Percentiles rank a stretch among this genome's conserved stretches.
phyloP scores from a whole-genome alignment of 64 coral and sea anemone genomes.

The Dendronephthya gigantea region DNA sequence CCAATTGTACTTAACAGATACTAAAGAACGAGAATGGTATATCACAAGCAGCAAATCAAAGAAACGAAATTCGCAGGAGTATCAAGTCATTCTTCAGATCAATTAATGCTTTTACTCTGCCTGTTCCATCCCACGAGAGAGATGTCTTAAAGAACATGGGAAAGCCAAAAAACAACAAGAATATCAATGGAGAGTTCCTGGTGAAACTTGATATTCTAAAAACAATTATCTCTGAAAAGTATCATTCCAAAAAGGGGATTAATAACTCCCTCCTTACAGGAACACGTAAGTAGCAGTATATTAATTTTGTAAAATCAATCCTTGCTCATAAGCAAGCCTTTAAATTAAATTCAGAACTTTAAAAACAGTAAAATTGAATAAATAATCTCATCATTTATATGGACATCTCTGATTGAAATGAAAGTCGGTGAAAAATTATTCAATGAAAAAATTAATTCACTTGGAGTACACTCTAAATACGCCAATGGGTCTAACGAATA shows the following conservation, averaged over 20 bases:
- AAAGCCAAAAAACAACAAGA: background rate
- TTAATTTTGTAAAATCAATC: too few relatives aligned
- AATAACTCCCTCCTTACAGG: constrained; percentile 1
- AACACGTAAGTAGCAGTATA: background rate
- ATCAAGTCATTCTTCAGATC: constrained; percentile 6
- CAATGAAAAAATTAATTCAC: too few relatives aligned
- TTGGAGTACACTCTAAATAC: too few relatives aligned
- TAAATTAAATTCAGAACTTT: too few relatives aligned
- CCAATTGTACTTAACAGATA: background rate
- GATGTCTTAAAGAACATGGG: background rate
- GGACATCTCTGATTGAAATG: too few relatives aligned
- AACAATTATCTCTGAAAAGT: background rate
- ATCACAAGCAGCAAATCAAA: background rate
- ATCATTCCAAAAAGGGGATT: background rate
- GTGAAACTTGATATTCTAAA: background rate
- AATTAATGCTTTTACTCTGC: constrained; percentile 6
- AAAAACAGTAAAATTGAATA: too few relatives aligned
- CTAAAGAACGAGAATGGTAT: background rate
- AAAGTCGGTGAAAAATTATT: too few relatives aligned
- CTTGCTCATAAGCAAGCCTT: too few relatives aligned
- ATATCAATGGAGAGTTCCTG: background rate
- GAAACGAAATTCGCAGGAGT: background rate
- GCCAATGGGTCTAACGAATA: too few relatives aligned
- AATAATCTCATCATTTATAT: too few relatives aligned
- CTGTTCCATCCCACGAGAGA: background rate